phyloP scores from a whole-genome alignment of 2,888 invertebrate species.

The Anodontia alba region DNA sequence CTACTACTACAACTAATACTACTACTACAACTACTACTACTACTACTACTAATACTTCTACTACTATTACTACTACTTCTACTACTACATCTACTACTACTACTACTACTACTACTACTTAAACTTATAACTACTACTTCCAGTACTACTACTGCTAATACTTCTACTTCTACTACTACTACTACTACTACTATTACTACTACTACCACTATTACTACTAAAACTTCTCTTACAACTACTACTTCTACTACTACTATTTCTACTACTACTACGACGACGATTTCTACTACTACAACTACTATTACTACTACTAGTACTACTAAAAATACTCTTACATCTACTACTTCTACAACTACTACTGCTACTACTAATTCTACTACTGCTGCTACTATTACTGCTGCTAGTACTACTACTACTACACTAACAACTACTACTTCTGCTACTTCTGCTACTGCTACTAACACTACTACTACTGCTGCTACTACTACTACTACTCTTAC shows the following conservation, averaged over 20 bases:
- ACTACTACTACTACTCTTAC: conserved; percentile 24
- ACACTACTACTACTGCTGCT: conserved; percentile 22
- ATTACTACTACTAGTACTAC: neutral
- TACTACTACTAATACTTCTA: neutral
- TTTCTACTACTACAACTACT: neutral
- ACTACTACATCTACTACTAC: conserved; percentile 1
- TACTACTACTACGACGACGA: too few relatives aligned
- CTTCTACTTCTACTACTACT: conserved; percentile 20
- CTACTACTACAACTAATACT: neutral
- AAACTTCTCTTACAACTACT: conserved; percentile 20
- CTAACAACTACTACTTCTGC: conserved; percentile 23
- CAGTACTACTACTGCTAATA: conserved; percentile 24
- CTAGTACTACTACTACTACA: conserved; percentile 14
- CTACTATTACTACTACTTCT: conserved; percentile 26
- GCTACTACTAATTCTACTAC: conserved; percentile 23
- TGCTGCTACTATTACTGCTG: conserved; percentile 7
- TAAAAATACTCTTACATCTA: conserved; percentile 1
- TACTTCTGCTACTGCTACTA: conserved; percentile 16
- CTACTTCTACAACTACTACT: neutral
- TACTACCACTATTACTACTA: conserved; percentile 24
- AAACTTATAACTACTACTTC: conserved; percentile 17
- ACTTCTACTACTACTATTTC: neutral
- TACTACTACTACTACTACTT: conserved; percentile 30
- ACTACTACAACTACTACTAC: too few relatives aligned
- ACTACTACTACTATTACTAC: conserved; percentile 23